A percentile compares a stretch with the other conserved stretches of the same genome.
These are phyloP conservation scores for Clarias laeviceps DNA, from an alignment of 2,797 vertebrate genomes.

Conservation along the genomic window DNA sequence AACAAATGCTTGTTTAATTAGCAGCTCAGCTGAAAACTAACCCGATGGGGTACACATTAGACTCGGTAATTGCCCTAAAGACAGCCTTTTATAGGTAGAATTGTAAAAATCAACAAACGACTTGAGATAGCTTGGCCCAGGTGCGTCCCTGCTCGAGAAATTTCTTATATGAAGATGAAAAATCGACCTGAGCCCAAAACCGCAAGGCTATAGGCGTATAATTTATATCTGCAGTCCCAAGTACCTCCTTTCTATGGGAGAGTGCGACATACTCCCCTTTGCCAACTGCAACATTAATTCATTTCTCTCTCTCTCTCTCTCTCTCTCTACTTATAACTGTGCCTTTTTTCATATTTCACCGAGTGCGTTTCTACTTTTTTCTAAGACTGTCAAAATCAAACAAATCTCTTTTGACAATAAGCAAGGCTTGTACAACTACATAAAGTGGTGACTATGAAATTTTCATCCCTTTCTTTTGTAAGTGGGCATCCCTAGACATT, in stretches of 20 bases:
- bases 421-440: constrained; percentile 33
- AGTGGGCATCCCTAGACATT: constrained; percentile 15
- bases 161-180: constrained; percentile 58
- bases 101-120: constrained; percentile 27
- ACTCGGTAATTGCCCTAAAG: constrained; percentile 19
- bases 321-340: constrained; percentile 58
- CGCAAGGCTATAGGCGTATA: constrained; percentile 65
- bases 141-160: constrained; percentile 36
- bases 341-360: constrained; percentile 63
- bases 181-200: constrained; percentile 62
- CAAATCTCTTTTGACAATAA: constrained; percentile 58
- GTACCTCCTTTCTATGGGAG: constrained; percentile 71
- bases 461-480: constrained; percentile 51
- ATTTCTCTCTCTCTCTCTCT: constrained; percentile 13
- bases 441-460: constrained; percentile 53
- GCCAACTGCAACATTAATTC: constrained; percentile 73
- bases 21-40: constrained; percentile 17
- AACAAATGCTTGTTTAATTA: constrained; percentile 37
- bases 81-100: constrained; percentile 9
- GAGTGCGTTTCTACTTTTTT: constrained; percentile 59
- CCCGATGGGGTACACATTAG: neutral
- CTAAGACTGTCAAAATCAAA: constrained; percentile 54
- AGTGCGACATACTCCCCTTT: constrained; percentile 73
- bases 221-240: constrained; percentile 76
- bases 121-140: constrained; percentile 6